Conservation (phyloP, 2,888 invertebrate genomes). For the Ptychoptera albimana region DNA sequence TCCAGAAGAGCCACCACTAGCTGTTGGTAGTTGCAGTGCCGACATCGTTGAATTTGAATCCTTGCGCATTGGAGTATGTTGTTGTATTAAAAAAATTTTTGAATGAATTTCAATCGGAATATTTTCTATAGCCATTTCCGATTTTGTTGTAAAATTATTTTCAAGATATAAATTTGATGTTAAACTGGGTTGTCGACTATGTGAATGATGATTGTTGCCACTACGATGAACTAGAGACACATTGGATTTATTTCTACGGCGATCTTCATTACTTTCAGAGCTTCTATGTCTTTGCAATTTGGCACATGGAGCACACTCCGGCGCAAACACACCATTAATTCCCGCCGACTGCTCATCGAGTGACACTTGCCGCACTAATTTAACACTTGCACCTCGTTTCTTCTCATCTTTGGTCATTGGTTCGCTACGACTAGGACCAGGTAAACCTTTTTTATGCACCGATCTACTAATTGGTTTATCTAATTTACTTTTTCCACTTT, state of each 20-base stretch:
- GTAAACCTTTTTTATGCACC: too few species aligned
- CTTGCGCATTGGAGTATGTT: constrained; percentile 35
- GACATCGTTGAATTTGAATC: constrained; percentile 47
- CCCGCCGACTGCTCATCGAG: background rate
- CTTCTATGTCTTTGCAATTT: constrained; percentile 29
- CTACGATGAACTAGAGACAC: constrained; percentile 9
- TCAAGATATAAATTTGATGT: constrained; percentile 27
- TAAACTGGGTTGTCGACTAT: constrained; percentile 10
- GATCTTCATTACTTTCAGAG: constrained; percentile 27
- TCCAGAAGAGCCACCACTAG: constrained; percentile 8
- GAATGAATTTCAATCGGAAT: constrained; percentile 12
- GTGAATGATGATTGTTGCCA: constrained; percentile 6
- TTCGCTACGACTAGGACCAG: too few species aligned
- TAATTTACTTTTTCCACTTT: background rate
- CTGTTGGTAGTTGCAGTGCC: constrained; percentile 38
- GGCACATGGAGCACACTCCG: constrained; percentile 10
- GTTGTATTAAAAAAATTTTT: constrained; percentile 12
- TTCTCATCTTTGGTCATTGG: too few species aligned
- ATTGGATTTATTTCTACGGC: constrained; percentile 6
- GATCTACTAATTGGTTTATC: too few species aligned
- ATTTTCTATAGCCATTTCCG: constrained; percentile 29
- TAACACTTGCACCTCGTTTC: too few species aligned
- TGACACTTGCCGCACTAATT: too few species aligned
- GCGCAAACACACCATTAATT: constrained; percentile 1
- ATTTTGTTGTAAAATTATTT: constrained; percentile 28